A percentile compares a stretch with the other conserved stretches of the same genome.
These are phyloP conservation scores for Tadarida brasiliensis DNA, from an alignment of 2,797 vertebrate species.

Conservation along the genomic window DNA sequence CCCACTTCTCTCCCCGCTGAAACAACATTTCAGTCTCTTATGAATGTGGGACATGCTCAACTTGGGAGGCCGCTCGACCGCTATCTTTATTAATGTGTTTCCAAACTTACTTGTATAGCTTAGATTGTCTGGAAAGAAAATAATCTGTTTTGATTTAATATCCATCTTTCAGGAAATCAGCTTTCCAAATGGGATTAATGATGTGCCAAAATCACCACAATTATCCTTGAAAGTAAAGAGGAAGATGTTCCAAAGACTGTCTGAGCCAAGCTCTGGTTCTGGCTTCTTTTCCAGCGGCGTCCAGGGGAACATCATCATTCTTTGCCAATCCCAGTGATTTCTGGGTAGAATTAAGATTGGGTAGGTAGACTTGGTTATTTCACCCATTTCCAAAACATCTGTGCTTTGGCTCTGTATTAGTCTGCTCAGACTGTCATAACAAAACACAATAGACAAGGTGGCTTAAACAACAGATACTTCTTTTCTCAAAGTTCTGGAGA, in stretches of 20 bases:
- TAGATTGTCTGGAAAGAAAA: conserved; percentile 68
- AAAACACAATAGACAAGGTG: neutral
- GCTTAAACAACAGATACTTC: neutral
- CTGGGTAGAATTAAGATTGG: neutral
- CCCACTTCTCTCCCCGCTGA: neutral
- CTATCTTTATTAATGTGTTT: conserved; percentile 63
- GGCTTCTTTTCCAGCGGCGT: neutral
- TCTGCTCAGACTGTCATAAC: neutral
- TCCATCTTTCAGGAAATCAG: conserved; percentile 58
- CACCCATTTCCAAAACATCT: neutral
- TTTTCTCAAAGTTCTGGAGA: neutral
- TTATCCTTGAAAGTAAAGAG: conserved; percentile 67
- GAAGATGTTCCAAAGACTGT: conserved; percentile 20
- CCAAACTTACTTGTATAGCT: conserved; percentile 55
- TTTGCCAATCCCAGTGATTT: neutral
- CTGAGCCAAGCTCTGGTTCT: conserved; percentile 45
- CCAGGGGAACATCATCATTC: neutral
- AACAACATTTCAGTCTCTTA: neutral
- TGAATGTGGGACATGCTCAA: neutral
- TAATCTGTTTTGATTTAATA: conserved; percentile 68
- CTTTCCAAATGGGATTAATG: conserved; percentile 66
- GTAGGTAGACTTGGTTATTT: neutral
- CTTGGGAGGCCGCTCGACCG: neutral
- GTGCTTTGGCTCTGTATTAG: neutral
- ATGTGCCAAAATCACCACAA: conserved; percentile 54